Evolutionary conservation across 2,797 vertebrate genomes (phyloP), one percentile per base, ranked within the genome.

Genomic region (Notolepis coatsorum): DNA sequence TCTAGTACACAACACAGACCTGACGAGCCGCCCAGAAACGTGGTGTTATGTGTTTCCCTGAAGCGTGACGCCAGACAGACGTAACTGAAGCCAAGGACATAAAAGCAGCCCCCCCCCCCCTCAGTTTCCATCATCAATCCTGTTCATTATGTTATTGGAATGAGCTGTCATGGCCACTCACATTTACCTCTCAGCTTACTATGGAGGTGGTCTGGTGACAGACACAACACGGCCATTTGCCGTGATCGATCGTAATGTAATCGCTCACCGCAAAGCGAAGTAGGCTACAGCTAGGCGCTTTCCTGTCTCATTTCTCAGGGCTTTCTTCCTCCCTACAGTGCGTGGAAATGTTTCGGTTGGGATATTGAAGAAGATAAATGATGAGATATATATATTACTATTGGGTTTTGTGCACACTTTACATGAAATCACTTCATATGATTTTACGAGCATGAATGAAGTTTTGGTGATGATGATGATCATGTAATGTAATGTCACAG

Each of bases 61-160:
- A 62, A 47, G 61, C 65, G 69, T 55, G 72, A 74, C 51, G 61
- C 43, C 37, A 65, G 55, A 20, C 53, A 57, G 25, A 9, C 35
- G 73, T 75, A 82, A 80, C 80, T 65, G 53, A 50, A 84, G 73
- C 77, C 65, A 54, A 65, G 65, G 37, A 18, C 68, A 80, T 83
- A 82, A 81, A 76, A 68, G 65, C 81, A 75, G 59, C 63, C 53
- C 25, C 46, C 62, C 21, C 59, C 45, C 52, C 60, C 49, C 63
- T 18, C 31, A 20, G 37, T 58, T 41, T 69, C 45, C 59, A 49
- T 41, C 59, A 66, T 61, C 61, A 52, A 51, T 83, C 68, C 55
- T 56, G 27, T 55, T 77, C 72, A 73, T 77, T 73, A 51, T 53
- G 2, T 68, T 61, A 74, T 20, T 69, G 42, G 61, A 82, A 13